Percentiles rank a stretch among this genome's conserved stretches.
phyloP scores from a whole-genome alignment of 2,797 vertebrate species.

The Fistularia commersonii region DNA sequence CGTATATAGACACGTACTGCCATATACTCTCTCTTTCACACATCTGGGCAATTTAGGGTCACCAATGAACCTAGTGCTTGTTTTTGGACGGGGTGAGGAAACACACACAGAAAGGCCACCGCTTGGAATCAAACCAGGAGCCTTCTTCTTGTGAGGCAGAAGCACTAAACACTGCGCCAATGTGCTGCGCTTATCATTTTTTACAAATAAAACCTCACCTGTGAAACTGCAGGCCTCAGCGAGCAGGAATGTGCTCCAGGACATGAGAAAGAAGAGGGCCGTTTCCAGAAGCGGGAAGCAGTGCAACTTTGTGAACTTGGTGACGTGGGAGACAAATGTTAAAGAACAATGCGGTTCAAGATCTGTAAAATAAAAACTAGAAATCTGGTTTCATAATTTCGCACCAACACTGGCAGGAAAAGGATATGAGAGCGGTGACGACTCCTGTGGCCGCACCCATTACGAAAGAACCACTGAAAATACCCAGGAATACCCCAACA shows the following conservation, averaged over 20 bases:
- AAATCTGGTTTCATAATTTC: neutral
- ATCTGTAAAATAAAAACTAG: neutral
- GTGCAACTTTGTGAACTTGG: slow-evolving; percentile 97
- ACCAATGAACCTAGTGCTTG: no score
- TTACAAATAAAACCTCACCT: slow-evolving; percentile 64
- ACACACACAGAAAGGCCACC: no score
- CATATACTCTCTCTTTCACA: no score
- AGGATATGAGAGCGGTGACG: slow-evolving; percentile 98
- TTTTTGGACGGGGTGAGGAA: no score
- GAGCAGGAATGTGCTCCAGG: slow-evolving; percentile 96
- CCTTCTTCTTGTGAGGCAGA: no score
- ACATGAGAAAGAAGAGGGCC: slow-evolving; percentile 97
- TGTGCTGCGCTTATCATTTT: no score
- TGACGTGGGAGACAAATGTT: slow-evolving; percentile 76
- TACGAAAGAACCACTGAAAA: slow-evolving; percentile 96
- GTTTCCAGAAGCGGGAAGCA: slow-evolving; percentile 98
- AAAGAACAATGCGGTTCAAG: neutral
- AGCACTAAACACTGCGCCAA: no score
- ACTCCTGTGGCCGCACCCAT: slow-evolving; percentile 95
- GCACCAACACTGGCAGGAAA: slow-evolving; percentile 27
- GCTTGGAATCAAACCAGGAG: no score
- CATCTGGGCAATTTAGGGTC: no score
- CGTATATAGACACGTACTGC: no score
- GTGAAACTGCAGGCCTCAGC: slow-evolving; percentile 97
- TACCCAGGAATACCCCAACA: slow-evolving; percentile 92